Base-by-base conservation (phyloP, 2,888 invertebrate genomes). In the Zonitis immaculata region DNA sequence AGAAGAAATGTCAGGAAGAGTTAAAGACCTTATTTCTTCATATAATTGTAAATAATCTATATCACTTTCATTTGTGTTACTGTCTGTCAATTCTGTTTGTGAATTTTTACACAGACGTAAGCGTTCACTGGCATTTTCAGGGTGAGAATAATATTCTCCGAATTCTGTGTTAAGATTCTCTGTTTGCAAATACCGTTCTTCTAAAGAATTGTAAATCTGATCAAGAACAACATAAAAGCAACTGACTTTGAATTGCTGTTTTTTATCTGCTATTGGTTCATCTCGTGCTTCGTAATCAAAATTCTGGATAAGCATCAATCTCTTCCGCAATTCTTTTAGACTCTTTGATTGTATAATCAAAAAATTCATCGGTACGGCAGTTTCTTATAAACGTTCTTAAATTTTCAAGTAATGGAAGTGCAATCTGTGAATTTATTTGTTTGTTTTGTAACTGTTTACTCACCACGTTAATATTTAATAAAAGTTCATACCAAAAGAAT, bases 371-470 rank as follows among this genome's bases (percentile, higher is more conserved):
- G 6, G 35, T 4, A 12, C 35, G 35, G 6, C 14, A 14, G 6
- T 32, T 32, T 32, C 12, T 32, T 32, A 14, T 32, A 14, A 22
- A 22, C 22, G 22, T 22, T 22, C 5, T 22, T 22, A 22, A 22
- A 22, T 22, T 5, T 5, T 22, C 5, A 22, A 22, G 22, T 5
- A 22, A 22, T 22, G 22, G 5, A 22, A 22, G 22, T 22, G 22
- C 22, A 22, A 22, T 22, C 22, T n/a, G 12, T n/a, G 4, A 4
- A 14, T 32, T 32, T 32, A 12, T 5, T 22, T 22, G n/a, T 32
- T n/a, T 63, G n/a, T n/a, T 22, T 46, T 59, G 62, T 56, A 60
- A 57, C 52, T 56, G 56, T 58, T 58, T 60, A 42, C 52, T 59
- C 28, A 54, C 35, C 51, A 25, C 35, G 58, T 60, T 61, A 54